Evolutionary conservation across 2,888 invertebrate genomes (phyloP), one percentile per base, ranked within the genome.

Genomic region (Fissipunctia ypsillon): DNA sequence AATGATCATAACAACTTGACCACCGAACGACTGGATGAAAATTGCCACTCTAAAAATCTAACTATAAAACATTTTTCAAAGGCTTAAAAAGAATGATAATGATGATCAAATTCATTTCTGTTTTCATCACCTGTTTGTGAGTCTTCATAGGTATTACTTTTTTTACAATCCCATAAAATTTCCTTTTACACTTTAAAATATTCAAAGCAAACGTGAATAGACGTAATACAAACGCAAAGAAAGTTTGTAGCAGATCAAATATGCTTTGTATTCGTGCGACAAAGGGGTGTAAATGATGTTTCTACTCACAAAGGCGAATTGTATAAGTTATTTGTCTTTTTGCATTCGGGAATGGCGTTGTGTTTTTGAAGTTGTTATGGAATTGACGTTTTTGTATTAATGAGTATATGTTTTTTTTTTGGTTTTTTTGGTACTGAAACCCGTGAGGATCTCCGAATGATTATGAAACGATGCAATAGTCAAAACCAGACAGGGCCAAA

Each of bases 231-330:
- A 69, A 80, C 54, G 73, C 66, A 71, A 84, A 80, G 74, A 79
- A 83, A 76, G 72, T 87, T 87, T 81, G 67, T 77, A 67, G 69
- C 74, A 85, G 84, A 85, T 87, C 88, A 89, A 89, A 88, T 78
- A 89, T 80, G 80, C 87, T 87, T 88, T 85, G 86, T 85, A 83
- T 87, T 85, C 83, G 72, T 35, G 19, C 87, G 82, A 90, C 90
- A 90, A 90, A 90, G 87, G 89, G 81, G 89, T 81, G 90, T 71
- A 84, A 85, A 85, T 85, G 89, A 87, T 87, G 87, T 88, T 87
- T 83, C 80, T 76, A 48, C 73, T 83, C 83, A 83, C 85, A 85
- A 85, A 83, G 85, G 78, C 78, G 73, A 80, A 78, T 78, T 71
- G 83, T 83, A 80, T 87, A 88, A 88, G 87, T 85, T 90, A 83